Evolutionary conservation across 2,797 vertebrate genomes (phyloP).

Genomic region (Mus caroli): DNA sequence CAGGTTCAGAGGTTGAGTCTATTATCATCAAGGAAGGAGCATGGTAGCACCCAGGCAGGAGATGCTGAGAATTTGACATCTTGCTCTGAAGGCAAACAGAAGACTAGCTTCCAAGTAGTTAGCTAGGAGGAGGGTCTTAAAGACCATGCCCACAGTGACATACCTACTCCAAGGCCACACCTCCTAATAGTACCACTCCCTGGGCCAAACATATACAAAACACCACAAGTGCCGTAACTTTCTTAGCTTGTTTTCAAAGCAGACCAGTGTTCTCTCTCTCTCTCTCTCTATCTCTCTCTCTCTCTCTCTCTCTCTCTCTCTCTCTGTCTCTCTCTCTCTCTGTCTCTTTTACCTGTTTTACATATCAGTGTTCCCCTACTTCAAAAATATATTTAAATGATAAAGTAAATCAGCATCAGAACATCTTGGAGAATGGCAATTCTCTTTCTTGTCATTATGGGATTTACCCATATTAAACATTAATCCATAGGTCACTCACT

Average conservation of each 20-base stretch:
- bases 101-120: background rate
- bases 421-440: background rate
- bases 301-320: too few relatives aligned
- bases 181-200: background rate
- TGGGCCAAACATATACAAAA: background rate
- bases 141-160: background rate
- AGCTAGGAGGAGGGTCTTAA: background rate
- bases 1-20: background rate
- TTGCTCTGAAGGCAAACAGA: background rate
- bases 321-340: too few relatives aligned
- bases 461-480: conserved; percentile 3
- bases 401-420: conserved; percentile 3
- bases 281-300: background rate
- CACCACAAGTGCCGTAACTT: background rate
- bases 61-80: background rate
- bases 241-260: conserved; percentile 18
- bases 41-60: background rate
- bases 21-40: background rate
- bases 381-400: conserved; percentile 54
- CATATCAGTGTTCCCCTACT: background rate
- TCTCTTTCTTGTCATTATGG: conserved; percentile 29
- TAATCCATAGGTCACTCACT: background rate
- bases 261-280: background rate
- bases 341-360: background rate
- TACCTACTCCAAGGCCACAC: background rate